A percentile compares a stretch with the other conserved stretches of the same genome.
phyloP scores from a whole-genome alignment of 2,888 invertebrate genomes.

The Dryobotodes eremita region DNA sequence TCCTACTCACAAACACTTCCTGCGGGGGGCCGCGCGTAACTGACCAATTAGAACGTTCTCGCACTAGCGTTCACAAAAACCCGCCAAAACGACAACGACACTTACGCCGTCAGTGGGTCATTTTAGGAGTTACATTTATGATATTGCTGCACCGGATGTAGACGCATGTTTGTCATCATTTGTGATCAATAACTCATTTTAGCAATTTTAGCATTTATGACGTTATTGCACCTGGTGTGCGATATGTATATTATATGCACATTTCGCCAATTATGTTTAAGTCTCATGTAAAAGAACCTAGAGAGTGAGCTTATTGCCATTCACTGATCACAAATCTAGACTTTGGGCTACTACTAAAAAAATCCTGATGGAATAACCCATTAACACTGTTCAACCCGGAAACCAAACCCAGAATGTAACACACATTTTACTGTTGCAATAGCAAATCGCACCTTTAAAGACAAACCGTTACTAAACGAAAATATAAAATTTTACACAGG shows the following conservation, averaged over 20 bases:
- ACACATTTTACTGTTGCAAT: not conserved
- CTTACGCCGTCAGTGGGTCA: not conserved
- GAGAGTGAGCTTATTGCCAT: not conserved
- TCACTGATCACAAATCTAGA: not conserved
- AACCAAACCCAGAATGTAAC: not conserved
- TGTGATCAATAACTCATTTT: not conserved
- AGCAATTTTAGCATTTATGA: not conserved
- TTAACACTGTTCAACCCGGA: not conserved
- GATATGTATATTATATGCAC: not conserved
- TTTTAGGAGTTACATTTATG: not conserved
- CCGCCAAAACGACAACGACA: slow-evolving; percentile 2
- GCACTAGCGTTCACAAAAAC: not conserved
- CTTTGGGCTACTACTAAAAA: no score
- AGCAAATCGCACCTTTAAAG: no score
- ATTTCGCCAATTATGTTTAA: not conserved
- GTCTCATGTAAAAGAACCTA: not conserved
- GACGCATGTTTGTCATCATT: not conserved
- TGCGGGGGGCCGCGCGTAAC: no score
- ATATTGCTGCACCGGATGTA: not conserved
- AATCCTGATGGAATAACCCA: not conserved
- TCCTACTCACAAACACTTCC: no score
- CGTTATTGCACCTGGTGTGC: no score
- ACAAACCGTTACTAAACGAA: no score
- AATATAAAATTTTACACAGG: no score
- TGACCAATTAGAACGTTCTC: not conserved